Evolutionary conservation across 2,888 invertebrate species (phyloP), one percentile per base, ranked within the genome.

Genomic region (Euplagia quadripunctaria): DNA sequence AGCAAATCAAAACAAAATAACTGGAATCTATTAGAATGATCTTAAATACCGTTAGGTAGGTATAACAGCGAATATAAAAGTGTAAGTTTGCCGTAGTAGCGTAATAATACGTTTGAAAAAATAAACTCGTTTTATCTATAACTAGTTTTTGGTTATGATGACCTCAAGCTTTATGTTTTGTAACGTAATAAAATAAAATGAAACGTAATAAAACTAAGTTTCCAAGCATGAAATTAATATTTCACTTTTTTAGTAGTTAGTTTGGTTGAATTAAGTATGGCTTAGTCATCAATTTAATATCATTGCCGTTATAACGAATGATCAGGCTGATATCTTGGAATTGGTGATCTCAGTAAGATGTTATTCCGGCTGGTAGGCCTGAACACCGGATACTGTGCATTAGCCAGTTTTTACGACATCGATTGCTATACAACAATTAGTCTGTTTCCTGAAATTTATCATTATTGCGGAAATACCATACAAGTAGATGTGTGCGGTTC

Each of bases 341-440:
- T 68, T 52, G 12, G n/a, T 72, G 72, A 72, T 64, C 63, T 72
- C 64, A 72, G n/a, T 63, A 41, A 46, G 64, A 72, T 46, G 17
- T 41, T 68, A 72, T 68, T 68, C 61, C 49, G 17, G 64, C 11
- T 64, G 43, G 61, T 68, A 61, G 71, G 61, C 9, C 31, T 65
- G n/a, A 58, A 8, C 42, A 68, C 68, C 68, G 68, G 68, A 72
- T 72, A 31, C 43, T 16, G 42, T 52, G 43, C 8, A 31, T 72
- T 64, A 72, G 72, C 68, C 72, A 72, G 42, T 5, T 68, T 63
- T 68, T 64, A 61, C 31, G 46, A 68, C 68, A 43, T 61, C 20
- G 20, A 8, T 52, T n/a, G 42, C n/a, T 20, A 16, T 66, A 46
- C 46, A 49, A 49, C n/a, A n/a, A n/a, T 64, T 64, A 49, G 46